Evolutionary conservation across 2,797 vertebrate genomes (phyloP), one percentile per base, ranked within the genome.

Genomic region (Spinus olivaceus): DNA sequence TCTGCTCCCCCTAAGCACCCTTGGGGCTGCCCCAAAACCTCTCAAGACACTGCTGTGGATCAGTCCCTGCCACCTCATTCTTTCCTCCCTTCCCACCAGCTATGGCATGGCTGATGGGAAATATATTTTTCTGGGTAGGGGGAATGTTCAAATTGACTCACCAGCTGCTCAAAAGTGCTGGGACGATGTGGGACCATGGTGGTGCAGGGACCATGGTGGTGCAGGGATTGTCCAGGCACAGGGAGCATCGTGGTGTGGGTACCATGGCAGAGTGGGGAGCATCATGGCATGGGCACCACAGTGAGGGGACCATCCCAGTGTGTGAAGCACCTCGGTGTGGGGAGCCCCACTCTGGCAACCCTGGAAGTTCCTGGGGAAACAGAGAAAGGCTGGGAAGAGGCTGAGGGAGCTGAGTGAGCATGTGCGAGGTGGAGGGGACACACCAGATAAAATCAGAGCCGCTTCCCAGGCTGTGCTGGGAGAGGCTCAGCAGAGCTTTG

Each of bases 401-500:
- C 66, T 41, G 59, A 78, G 32, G 14, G 28, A 82, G 65, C 37
- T 2, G 5, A 86, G 60, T 1, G 21, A 88, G 60, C 2, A 14
- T 78, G 49, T 53, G 44, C 2, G 1, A 14, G 51, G 18, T 8
- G 4, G 20, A 41, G 50, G 24, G 44, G 12, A 39, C 2, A 28
- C 30, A n/a, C 0, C 81, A 73, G 86, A 88, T 56, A 88, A 80
- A 92, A 60, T 33, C 35, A 0, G 54, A 74, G 67, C 79, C 10
- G 1, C 87, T 89, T 88, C 91, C 78, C 81, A 81, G 37, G 81
- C 90, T n/a, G 81, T 11, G 49, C 81, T 86, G 84, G 93, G 95
- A 97, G 90, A 93, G 90, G 72, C 79, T 96, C 64, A 33, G 70
- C 57, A 86, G 78, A 94, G 81, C 54, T 76, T 47, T 1, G 2